Evolutionary conservation across 2,888 invertebrate species (phyloP).

Genomic region (Thysanoteuthis rhombus): DNA sequence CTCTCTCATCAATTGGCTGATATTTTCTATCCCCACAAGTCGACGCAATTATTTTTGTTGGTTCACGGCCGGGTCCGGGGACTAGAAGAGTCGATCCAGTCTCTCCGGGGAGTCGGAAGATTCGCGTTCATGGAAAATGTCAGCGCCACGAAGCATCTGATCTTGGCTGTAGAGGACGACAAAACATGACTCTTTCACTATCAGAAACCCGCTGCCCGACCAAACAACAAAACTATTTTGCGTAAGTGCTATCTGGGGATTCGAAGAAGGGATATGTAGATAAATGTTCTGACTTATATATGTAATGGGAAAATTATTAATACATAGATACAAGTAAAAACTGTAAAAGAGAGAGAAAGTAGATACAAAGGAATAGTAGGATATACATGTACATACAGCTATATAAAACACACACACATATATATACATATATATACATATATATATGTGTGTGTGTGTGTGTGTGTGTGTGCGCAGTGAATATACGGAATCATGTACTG

Average conservation of each 20-base stretch:
- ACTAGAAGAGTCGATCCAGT: not conserved
- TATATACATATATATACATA: too few species aligned
- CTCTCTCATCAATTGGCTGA: not conserved
- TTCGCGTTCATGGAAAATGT: conserved; percentile 1
- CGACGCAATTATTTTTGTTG: not conserved
- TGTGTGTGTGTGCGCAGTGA: too few species aligned
- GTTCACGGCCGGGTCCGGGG: conserved; percentile 12
- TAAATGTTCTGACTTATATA: not conserved
- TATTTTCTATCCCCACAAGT: not conserved
- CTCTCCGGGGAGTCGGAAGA: not conserved
- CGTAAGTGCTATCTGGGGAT: not conserved
- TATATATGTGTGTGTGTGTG: too few species aligned
- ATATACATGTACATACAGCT: too few species aligned
- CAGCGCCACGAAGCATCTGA: not conserved
- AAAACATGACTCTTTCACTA: not conserved
- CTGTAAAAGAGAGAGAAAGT: not conserved
- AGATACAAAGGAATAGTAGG: not conserved
- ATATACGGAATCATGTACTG: too few species aligned
- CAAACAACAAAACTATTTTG: not conserved
- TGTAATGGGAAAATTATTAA: not conserved
- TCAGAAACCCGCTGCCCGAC: not conserved
- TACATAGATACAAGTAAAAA: not conserved
- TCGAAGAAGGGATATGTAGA: not conserved
- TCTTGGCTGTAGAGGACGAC: not conserved
- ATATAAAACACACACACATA: too few species aligned